phyloP scores from a whole-genome alignment of 2,888 invertebrate genomes.

The Hyppa rectilinea region DNA sequence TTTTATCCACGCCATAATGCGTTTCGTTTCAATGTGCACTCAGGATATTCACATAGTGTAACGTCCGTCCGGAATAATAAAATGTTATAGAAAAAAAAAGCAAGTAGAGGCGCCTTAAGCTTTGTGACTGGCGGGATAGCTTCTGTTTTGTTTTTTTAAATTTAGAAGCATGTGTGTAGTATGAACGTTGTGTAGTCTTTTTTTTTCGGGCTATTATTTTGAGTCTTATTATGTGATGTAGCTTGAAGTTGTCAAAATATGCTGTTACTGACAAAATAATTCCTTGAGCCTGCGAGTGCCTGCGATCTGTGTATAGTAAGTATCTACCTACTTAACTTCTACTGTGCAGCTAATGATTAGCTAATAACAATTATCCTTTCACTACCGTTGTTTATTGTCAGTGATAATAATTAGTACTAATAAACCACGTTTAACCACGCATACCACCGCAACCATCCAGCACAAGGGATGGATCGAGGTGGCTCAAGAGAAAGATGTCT shows the following conservation, averaged over 20 bases:
- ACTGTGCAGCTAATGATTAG: neutral
- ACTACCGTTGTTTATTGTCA: neutral
- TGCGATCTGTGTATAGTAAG: neutral
- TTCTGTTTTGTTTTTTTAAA: slow-evolving; percentile 47
- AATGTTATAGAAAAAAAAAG: slow-evolving; percentile 66
- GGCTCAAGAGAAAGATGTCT: no score
- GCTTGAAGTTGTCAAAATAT: neutral
- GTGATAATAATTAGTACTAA: neutral
- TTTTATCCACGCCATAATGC: slow-evolving; percentile 54
- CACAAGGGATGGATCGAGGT: no score
- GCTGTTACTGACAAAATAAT: neutral
- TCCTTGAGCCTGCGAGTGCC: neutral
- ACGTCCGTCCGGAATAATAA: slow-evolving; percentile 76
- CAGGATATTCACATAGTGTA: slow-evolving; percentile 72
- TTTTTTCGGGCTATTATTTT: neutral
- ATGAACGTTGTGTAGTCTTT: neutral
- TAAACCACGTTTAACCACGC: no score
- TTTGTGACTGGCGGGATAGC: slow-evolving; percentile 22
- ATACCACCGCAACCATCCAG: no score
- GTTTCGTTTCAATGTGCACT: slow-evolving; percentile 70
- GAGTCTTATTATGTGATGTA: neutral
- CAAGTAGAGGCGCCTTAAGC: slow-evolving; percentile 42
- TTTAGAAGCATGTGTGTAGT: slow-evolving; percentile 12
- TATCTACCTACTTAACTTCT: neutral
- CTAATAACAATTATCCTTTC: neutral